A percentile compares a stretch with the other conserved stretches of the same genome.
Evolutionary conservation across 2,797 vertebrate species (phyloP).

Genomic region (Gastrophryne carolinensis): DNA sequence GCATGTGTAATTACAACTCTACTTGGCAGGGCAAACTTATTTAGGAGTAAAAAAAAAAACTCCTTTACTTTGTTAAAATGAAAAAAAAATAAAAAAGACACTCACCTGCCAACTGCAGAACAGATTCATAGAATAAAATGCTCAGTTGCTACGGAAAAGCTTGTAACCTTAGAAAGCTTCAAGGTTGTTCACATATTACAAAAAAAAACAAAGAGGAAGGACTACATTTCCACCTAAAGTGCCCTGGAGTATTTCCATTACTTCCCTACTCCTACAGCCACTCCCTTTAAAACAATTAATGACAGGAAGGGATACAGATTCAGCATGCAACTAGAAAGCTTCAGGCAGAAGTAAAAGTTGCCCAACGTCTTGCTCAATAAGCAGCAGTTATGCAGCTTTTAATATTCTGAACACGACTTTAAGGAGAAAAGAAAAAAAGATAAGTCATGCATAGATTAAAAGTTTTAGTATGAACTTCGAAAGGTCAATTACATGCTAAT

Average conservation of each 20-base stretch:
- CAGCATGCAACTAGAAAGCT: slow-evolving; percentile 61
- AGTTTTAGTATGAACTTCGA: slow-evolving; percentile 75
- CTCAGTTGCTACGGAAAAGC: slow-evolving; percentile 29
- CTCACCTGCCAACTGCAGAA: too few relatives aligned
- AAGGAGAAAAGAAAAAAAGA: slow-evolving; percentile 77
- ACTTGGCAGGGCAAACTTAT: background rate
- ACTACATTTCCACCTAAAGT: slow-evolving; percentile 41
- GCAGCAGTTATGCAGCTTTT: slow-evolving; percentile 76
- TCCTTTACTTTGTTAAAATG: background rate
- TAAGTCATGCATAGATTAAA: slow-evolving; percentile 78
- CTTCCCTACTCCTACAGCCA: slow-evolving; percentile 70
- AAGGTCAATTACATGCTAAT: slow-evolving; percentile 81
- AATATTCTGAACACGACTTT: slow-evolving; percentile 80
- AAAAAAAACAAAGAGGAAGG: slow-evolving; percentile 40
- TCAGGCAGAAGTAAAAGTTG: slow-evolving; percentile 63
- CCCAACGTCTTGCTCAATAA: slow-evolving; percentile 75
- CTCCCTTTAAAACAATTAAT: slow-evolving; percentile 65
- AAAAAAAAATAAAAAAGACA: background rate
- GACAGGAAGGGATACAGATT: slow-evolving; percentile 70
- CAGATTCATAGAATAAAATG: background rate
- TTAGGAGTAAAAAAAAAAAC: background rate
- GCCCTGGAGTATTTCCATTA: slow-evolving; percentile 70
- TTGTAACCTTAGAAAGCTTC: slow-evolving; percentile 39
- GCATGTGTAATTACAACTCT: background rate
- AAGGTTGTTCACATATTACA: slow-evolving; percentile 32